Evolutionary conservation across 2,888 invertebrate genomes (phyloP).

Genomic region (Macrophya alboannulata): DNA sequence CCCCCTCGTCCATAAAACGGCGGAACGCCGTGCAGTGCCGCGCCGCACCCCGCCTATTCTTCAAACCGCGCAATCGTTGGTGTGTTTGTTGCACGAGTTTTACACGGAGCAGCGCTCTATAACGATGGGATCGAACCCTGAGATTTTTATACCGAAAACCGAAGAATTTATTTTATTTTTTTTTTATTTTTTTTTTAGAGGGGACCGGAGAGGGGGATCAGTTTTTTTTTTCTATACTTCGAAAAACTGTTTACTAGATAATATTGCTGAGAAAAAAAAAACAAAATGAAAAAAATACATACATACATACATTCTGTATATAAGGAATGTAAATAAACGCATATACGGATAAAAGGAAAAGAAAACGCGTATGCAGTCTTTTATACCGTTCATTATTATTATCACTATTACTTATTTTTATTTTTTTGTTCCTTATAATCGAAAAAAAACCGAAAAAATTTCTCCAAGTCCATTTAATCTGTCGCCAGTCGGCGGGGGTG

Average conservation of each 20-base stretch:
- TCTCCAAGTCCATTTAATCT: conserved; percentile 2
- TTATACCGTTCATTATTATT: background rate
- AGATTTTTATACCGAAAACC: background rate
- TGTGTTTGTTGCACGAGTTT: conserved; percentile 62
- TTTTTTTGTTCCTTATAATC: background rate
- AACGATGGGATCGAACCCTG: conserved; percentile 38
- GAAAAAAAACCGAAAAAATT: background rate
- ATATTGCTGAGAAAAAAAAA: no score
- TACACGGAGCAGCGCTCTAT: conserved; percentile 22
- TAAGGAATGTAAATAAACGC: no score
- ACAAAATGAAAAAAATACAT: no score
- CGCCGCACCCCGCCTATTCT: conserved; percentile 44
- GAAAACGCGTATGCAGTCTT: no score
- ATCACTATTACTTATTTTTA: background rate
- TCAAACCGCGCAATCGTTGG: conserved; percentile 73
- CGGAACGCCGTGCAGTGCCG: background rate
- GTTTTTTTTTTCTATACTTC: no score
- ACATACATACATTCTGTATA: no score
- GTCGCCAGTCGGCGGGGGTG: conserved; percentile 72
- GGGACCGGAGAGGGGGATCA: no score
- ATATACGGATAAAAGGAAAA: no score
- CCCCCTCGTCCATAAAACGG: background rate
- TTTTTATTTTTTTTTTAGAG: background rate
- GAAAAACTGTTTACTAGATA: no score
- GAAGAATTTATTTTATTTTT: background rate